These are phyloP conservation scores for Cavia porcellus DNA, from an alignment of 2,113 vertebrate genomes.

Conservation along the genomic window DNA sequence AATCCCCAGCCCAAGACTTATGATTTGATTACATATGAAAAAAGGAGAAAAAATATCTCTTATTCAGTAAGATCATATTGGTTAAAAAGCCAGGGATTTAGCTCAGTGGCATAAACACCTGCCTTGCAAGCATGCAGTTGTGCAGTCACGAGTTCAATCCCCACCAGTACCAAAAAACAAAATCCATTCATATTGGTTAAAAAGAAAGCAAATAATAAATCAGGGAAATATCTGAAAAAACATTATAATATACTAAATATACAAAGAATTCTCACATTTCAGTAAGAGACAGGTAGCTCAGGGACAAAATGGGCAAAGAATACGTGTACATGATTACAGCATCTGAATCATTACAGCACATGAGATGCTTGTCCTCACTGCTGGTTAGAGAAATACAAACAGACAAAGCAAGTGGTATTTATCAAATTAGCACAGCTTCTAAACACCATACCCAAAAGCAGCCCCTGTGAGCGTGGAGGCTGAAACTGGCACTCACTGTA, in stretches of 20 bases:
- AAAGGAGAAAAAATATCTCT: neutral
- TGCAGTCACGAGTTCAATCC: no score
- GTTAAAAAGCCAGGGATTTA: no score
- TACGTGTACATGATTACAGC: accelerated
- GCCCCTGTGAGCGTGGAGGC: accelerated
- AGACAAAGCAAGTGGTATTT: accelerated
- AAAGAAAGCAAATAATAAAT: slow-evolving; percentile 16
- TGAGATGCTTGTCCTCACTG: accelerated
- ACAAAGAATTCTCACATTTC: neutral
- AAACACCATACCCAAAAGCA: neutral
- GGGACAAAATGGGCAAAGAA: neutral
- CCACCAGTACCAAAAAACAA: no score
- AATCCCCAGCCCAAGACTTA: no score
- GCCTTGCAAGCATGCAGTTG: no score
- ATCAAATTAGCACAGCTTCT: neutral
- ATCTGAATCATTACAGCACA: accelerated
- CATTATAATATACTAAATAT: neutral
- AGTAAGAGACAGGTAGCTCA: neutral
- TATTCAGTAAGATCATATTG: no score
- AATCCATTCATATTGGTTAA: neutral
- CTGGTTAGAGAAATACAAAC: neutral
- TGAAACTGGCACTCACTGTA: no score
- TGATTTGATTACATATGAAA: neutral
- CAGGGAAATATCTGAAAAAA: neutral
- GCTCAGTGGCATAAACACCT: no score